These are phyloP conservation scores for Limnephilus lunatus DNA, from an alignment of 2,888 invertebrate genomes.

Conservation along the genomic window DNA sequence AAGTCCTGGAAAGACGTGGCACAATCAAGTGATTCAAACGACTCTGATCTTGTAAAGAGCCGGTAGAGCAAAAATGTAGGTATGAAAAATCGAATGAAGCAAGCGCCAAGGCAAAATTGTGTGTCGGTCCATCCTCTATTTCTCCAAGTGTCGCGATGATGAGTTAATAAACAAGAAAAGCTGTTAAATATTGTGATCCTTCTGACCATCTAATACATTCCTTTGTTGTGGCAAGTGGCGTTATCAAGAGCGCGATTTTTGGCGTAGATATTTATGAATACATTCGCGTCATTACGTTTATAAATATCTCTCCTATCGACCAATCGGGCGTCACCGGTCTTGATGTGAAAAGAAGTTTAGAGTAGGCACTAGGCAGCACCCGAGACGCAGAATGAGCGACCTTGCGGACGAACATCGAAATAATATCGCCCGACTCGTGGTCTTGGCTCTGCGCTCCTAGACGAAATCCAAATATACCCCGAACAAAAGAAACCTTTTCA, in stretches of 20 bases:
- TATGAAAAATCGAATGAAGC: neutral
- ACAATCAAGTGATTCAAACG: neutral
- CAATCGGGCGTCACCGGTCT: neutral
- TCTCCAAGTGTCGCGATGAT: neutral
- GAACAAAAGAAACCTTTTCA: neutral
- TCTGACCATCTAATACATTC: neutral
- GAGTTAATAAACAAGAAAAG: neutral
- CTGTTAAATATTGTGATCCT: neutral
- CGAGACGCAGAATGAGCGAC: conserved; percentile 12
- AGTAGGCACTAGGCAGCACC: neutral
- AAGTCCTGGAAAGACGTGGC: too few species aligned
- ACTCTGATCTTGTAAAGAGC: too few species aligned
- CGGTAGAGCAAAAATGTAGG: neutral
- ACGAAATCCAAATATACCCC: neutral
- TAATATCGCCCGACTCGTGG: neutral
- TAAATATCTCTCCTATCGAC: neutral
- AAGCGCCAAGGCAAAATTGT: neutral
- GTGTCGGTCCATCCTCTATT: neutral
- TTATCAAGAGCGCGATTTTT: neutral
- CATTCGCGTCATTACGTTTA: neutral
- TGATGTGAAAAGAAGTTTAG: neutral
- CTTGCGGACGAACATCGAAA: conserved; percentile 26
- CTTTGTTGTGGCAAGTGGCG: neutral
- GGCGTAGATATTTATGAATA: neutral
- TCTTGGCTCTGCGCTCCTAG: neutral